These are phyloP conservation scores for Danaus chrysippus DNA, from an alignment of 2,888 invertebrate species.

Conservation along the genomic window DNA sequence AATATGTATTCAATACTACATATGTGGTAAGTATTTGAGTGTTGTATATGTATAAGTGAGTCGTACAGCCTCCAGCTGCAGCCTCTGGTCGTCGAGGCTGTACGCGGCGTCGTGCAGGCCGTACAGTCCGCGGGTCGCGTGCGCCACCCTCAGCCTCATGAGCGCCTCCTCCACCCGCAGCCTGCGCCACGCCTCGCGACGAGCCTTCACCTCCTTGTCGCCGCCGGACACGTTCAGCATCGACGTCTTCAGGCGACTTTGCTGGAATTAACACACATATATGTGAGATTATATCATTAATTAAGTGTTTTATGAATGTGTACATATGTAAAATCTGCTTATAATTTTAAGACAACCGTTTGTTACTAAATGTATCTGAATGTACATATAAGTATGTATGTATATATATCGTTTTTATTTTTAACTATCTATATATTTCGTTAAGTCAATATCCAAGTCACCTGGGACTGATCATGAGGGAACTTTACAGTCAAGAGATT, in stretches of 20 bases:
- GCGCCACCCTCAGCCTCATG: constrained; percentile 81
- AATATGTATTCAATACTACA: too few relatives aligned
- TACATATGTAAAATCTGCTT: too few relatives aligned
- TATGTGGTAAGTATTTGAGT: neutral
- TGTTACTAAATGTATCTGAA: too few relatives aligned
- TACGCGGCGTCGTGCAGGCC: constrained; percentile 82
- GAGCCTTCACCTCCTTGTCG: constrained; percentile 48
- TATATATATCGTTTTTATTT: too few relatives aligned
- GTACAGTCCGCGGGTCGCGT: constrained; percentile 81
- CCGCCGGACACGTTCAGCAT: constrained; percentile 65
- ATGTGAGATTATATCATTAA: neutral
- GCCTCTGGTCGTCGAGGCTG: constrained; percentile 82
- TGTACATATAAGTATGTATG: too few relatives aligned
- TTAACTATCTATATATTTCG: too few relatives aligned
- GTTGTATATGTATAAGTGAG: neutral
- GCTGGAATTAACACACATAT: constrained; percentile 41
- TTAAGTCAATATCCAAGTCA: too few relatives aligned
- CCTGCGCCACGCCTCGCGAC: constrained; percentile 54
- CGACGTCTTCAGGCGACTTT: constrained; percentile 59
- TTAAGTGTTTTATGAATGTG: neutral
- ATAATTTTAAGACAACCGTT: too few relatives aligned
- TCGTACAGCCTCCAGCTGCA: constrained; percentile 84
- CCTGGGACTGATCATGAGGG: too few relatives aligned
- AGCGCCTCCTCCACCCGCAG: constrained; percentile 80
- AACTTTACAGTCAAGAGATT: too few relatives aligned